Evolutionary conservation across 1,140 invertebrate species (phyloP).

Genomic region (Heliconius melpomene): DNA sequence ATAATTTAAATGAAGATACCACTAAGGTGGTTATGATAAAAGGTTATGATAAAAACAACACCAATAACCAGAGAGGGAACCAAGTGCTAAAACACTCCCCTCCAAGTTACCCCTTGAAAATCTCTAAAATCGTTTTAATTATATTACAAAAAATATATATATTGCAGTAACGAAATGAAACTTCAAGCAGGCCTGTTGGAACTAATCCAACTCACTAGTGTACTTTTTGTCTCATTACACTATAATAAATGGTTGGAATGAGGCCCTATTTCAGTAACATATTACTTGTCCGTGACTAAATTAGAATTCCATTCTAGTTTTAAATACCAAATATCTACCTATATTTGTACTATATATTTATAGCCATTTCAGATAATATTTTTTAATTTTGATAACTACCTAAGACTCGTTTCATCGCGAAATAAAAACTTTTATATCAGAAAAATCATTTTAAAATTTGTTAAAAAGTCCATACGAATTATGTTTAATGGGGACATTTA

Average conservation of each 20-base stretch:
- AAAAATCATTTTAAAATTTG: no score
- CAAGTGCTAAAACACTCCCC: no score
- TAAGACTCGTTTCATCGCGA: no score
- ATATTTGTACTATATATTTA: neutral
- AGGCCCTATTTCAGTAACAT: conserved; percentile 42
- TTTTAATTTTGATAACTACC: no score
- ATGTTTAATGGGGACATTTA: no score
- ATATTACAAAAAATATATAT: conserved; percentile 3
- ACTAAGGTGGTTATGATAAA: no score
- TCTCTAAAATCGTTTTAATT: neutral
- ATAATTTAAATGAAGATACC: no score
- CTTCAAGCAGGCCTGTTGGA: conserved; percentile 47
- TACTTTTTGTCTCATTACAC: conserved; percentile 50
- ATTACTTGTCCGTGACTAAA: conserved; percentile 25
- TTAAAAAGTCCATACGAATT: no score
- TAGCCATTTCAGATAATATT: neutral
- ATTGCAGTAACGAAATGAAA: conserved; percentile 41
- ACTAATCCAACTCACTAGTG: conserved; percentile 48
- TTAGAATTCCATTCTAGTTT: conserved; percentile 20
- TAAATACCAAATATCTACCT: neutral
- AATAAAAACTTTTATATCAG: no score
- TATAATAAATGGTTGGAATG: conserved; percentile 46
- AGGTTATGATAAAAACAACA: no score
- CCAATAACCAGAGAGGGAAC: no score
- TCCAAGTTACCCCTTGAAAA: no score